Percentiles rank a stretch among this genome's conserved stretches.
phyloP scores from a whole-genome alignment of 2,888 invertebrate genomes.

The Morpho achilles region DNA sequence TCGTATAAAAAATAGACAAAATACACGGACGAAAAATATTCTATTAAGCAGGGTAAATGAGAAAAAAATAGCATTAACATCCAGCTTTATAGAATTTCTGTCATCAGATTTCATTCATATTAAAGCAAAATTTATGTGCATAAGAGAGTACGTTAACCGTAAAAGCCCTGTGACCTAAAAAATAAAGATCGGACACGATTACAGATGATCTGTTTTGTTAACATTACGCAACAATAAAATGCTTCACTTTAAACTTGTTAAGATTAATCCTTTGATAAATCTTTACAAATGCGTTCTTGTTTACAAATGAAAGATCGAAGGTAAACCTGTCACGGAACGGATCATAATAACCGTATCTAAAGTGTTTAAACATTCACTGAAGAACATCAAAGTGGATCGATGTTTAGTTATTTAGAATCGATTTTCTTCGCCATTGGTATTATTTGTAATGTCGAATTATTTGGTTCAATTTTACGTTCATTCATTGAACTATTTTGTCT shows the following conservation, averaged over 20 bases:
- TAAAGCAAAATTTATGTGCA: too few relatives aligned
- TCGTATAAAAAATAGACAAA: too few relatives aligned
- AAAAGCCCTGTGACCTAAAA: too few relatives aligned
- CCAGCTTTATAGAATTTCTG: too few relatives aligned
- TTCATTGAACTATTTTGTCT: not conserved
- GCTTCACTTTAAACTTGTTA: slow-evolving; percentile 13
- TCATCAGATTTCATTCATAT: too few relatives aligned
- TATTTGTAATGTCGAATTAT: slow-evolving; percentile 5
- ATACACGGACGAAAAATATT: too few relatives aligned
- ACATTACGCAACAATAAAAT: slow-evolving; percentile 20
- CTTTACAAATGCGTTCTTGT: slow-evolving; percentile 16
- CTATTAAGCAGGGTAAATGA: too few relatives aligned
- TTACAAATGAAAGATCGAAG: slow-evolving; percentile 17
- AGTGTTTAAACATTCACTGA: slow-evolving; percentile 13
- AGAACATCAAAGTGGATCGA: slow-evolving; percentile 14
- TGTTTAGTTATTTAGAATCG: slow-evolving; percentile 11
- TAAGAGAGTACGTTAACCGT: too few relatives aligned
- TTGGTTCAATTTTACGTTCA: not conserved
- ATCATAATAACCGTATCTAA: slow-evolving; percentile 18
- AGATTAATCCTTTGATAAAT: slow-evolving; percentile 15
- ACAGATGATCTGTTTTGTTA: not conserved
- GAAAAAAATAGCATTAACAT: too few relatives aligned
- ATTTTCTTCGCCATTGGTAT: slow-evolving; percentile 15
- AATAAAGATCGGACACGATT: too few relatives aligned
- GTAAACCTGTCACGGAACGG: slow-evolving; percentile 19